phyloP scores from a whole-genome alignment of 2,113 vertebrate species.

The Zosterops japonicus region DNA sequence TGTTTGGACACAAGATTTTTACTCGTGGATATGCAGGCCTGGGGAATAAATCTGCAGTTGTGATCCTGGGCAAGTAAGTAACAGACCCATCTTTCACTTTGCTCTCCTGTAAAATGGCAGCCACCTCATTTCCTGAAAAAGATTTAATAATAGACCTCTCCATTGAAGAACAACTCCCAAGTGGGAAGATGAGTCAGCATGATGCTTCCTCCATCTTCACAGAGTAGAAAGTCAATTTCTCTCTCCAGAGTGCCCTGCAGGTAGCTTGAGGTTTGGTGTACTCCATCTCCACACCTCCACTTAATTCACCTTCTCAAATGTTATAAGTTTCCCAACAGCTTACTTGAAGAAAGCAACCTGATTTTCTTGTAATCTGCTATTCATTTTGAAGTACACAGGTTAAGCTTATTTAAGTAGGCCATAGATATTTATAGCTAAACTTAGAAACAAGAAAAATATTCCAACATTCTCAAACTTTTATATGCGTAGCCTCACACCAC shows the following conservation, averaged over 20 bases:
- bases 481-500: neutral
- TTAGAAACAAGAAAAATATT: neutral
- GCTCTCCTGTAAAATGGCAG: neutral
- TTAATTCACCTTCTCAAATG: neutral
- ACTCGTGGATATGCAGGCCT: neutral
- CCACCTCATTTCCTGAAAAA: neutral
- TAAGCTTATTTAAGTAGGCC: neutral
- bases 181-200: neutral
- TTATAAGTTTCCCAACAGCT: neutral
- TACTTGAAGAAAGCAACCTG: neutral
- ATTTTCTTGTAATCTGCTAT: neutral
- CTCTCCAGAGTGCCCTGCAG: neutral
- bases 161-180: neutral
- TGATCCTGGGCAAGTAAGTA: neutral
- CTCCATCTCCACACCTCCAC: neutral
- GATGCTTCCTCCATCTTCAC: neutral
- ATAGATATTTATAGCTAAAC: neutral
- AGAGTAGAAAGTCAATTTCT: neutral
- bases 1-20: neutral
- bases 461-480: neutral
- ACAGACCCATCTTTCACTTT: neutral
- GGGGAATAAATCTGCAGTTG: neutral
- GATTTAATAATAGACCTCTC: neutral
- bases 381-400: neutral
- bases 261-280: neutral